phyloP scores from a whole-genome alignment of 1,140 invertebrate genomes.

The Eufriesea mexicana region DNA sequence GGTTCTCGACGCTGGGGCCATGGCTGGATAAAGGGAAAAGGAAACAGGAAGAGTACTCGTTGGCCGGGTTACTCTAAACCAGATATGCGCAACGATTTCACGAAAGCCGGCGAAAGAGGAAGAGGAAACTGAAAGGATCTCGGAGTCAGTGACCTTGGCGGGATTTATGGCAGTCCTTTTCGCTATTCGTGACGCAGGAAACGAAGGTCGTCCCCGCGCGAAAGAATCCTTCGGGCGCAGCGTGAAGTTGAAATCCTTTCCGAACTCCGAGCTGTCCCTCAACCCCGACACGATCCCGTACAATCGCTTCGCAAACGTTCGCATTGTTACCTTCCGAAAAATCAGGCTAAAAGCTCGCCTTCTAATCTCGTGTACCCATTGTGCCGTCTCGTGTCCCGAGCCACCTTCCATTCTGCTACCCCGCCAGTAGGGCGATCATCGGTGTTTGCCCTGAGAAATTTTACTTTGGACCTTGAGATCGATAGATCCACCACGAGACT shows the following conservation, averaged over 20 bases:
- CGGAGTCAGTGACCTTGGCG: conserved; percentile 67
- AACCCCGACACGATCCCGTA: conserved; percentile 14
- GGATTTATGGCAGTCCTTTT: conserved; percentile 71
- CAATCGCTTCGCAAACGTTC: conserved; percentile 16
- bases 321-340: conserved; percentile 11
- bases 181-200: conserved; percentile 58
- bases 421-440: neutral
- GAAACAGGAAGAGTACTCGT: conserved; percentile 40
- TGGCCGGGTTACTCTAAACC: conserved; percentile 40
- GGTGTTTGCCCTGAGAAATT: neutral
- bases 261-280: conserved; percentile 18
- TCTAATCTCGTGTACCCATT: conserved; percentile 12
- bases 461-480: neutral
- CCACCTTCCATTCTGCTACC: neutral
- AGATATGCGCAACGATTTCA: conserved; percentile 52
- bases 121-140: conserved; percentile 46
- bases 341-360: conserved; percentile 29
- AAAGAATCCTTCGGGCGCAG: conserved; percentile 59
- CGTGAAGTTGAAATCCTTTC: conserved; percentile 63
- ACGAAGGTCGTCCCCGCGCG: conserved; percentile 63
- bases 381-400: neutral
- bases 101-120: conserved; percentile 25
- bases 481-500: too few relatives aligned
- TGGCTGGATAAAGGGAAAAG: conserved; percentile 31
- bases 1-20: neutral